Base-by-base conservation (phyloP, 2,888 invertebrate genomes). In the Lamproptera curius region DNA sequence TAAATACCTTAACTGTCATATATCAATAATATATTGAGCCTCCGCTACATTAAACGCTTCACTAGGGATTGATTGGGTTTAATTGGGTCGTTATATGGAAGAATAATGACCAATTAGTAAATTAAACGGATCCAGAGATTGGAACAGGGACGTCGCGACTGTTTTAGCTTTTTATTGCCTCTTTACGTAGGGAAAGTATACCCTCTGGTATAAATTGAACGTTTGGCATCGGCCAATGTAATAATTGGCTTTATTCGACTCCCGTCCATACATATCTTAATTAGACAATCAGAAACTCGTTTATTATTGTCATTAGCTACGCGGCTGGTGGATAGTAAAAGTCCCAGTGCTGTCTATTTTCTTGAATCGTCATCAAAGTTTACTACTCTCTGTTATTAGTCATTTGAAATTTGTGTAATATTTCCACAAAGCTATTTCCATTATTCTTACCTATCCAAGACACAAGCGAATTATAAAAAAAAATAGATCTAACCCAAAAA, bases 71-170 rank as follows among this genome's bases (percentile, higher is more conserved):
- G 80, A 85, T 83, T 83, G 80, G 73, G 72, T 68, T 71, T 79
- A 83, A 84, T 82, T 80, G 83, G 76, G 65, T 74, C 73, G 76
- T 82, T 76, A 76, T 65, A 65, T 72, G 65, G 73, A 76, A 72
- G 73, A 79, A 73, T 78, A 76, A 81, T 81, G 73, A 73, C 72
- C 84, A 82, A 81, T 85, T 82, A 79, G 77, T 74, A 73, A 76
- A 82, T 81, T 79, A 76, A 78, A 67, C 68, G 73, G 67, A 63
- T 62, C 63, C 62, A 48, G n/a, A 73, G 65, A 67, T 70, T 60
- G 65, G 55, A 65, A 64, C 65, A 67, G 70, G 68, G 53, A 59
- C 64, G 67, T 65, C 67, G 64, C 60, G 62, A 65, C 60, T 57
- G 60, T 62, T 64, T 66, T 65, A 63, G 59, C 63, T 63, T 69